Conservation (phyloP, 2,113 vertebrate species). For the Lagopus leucura region DNA sequence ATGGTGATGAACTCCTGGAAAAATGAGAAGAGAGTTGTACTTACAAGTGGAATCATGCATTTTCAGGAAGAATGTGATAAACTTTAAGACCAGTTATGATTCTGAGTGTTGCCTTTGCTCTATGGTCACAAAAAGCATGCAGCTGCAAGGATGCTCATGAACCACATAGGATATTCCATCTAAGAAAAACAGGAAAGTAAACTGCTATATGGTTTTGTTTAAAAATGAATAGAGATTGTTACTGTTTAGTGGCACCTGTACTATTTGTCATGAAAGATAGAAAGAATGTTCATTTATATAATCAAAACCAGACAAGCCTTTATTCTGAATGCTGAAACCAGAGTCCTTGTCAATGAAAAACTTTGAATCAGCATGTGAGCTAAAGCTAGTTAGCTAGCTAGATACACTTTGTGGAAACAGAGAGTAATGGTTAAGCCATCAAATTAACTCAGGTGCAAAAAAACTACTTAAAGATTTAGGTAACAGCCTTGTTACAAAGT, state of each 20-base stretch:
- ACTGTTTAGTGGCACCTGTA: background rate
- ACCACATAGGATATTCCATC: background rate
- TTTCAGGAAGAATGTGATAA: background rate
- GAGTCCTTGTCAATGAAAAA: background rate
- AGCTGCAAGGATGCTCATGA: background rate
- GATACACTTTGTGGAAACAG: background rate
- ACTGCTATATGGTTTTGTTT: background rate
- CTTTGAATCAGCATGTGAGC: background rate
- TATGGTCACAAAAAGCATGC: background rate
- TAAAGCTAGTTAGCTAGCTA: background rate
- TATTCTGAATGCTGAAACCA: background rate
- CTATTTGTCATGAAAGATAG: constrained; percentile 4
- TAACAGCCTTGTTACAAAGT: background rate
- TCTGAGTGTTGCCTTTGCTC: background rate
- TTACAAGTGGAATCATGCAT: background rate
- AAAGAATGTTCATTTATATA: background rate
- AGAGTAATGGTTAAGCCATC: background rate
- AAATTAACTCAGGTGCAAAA: background rate
- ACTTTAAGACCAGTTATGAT: background rate
- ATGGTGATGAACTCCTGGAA: background rate
- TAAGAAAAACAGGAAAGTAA: background rate
- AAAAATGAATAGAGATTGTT: background rate
- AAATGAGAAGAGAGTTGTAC: background rate
- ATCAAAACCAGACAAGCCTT: background rate
- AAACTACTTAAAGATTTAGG: background rate